These are phyloP conservation scores for Lithosia quadra DNA, from an alignment of 2,888 invertebrate genomes.

Conservation along the genomic window DNA sequence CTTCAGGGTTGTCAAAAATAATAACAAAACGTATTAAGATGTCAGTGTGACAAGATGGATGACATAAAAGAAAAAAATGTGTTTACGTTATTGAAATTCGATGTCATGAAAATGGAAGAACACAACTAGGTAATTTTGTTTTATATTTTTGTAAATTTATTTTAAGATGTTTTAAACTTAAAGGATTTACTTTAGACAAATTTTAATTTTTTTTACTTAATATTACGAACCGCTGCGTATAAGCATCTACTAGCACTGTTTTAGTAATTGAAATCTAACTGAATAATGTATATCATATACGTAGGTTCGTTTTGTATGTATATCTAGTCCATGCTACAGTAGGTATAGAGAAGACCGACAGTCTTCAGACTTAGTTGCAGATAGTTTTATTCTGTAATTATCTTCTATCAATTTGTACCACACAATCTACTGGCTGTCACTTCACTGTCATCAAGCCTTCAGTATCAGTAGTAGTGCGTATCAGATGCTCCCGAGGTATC, in stretches of 20 bases:
- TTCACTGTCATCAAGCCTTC: too few relatives aligned
- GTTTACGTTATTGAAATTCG: slow-evolving; percentile 27
- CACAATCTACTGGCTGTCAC: too few relatives aligned
- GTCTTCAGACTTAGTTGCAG: too few relatives aligned
- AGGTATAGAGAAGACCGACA: too few relatives aligned
- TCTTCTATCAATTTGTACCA: too few relatives aligned
- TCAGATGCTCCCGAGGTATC: too few relatives aligned
- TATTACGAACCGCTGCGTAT: background rate
- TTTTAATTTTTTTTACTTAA: background rate
- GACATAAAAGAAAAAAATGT: slow-evolving; percentile 31
- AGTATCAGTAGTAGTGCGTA: too few relatives aligned
- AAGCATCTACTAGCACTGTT: background rate
- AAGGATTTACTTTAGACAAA: background rate
- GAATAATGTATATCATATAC: background rate
- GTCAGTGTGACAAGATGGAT: slow-evolving; percentile 37
- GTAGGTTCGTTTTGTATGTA: background rate
- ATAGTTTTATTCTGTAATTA: too few relatives aligned
- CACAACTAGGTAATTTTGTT: slow-evolving; percentile 7
- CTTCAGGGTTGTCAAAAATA: slow-evolving; percentile 48
- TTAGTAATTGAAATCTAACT: background rate
- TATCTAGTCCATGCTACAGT: too few relatives aligned
- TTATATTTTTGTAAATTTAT: slow-evolving; percentile 6
- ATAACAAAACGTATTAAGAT: slow-evolving; percentile 24
- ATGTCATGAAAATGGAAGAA: slow-evolving; percentile 26
- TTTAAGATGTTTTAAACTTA: slow-evolving; percentile 11